Base-by-base conservation (phyloP, 2,113 vertebrate genomes). In the Stictonetta naevosa region DNA sequence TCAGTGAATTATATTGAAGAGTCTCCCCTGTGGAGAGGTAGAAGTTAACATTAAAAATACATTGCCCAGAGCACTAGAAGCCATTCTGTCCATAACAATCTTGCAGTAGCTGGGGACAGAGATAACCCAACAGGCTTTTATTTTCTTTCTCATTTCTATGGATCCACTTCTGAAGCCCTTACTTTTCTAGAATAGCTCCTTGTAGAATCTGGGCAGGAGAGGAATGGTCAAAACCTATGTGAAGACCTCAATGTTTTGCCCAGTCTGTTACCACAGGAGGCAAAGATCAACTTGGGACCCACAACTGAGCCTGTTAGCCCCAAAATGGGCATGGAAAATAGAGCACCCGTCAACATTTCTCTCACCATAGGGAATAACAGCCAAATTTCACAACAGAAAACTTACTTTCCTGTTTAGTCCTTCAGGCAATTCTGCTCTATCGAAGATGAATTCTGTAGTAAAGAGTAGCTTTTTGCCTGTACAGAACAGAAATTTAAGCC, bases 41-140 rank as follows among this genome's bases (percentile, higher is more conserved):
- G 80, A 94, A 94, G 83, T 86, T 93, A 86, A 82, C 83, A 66
- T 92, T 84, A 92, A 94, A 96, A 89, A 46, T 85, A 89, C 74
- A 91, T 89, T 80, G 92, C 91, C 88, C 91, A 76, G 74, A 83
- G 96, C 93, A 89, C 76, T 76, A 79, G 80, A 76, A 93, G 28
- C 73, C 25, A 33, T 91, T 93, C 76, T 82, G 80, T 76, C 79
- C 67, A 59, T 44, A 90, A 36, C 33, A 44, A 17, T 34, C 71
- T 64, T 63, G 50, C 55, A 73, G 73, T 34, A 74, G 71, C 58
- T 68, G 36, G 40, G 31, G 74, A 66, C 66, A 91, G 58, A 81
- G 90, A 86, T 29, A 76, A 76, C 69, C 29, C 71, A 73, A 73
- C 1, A 36, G n/a, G 11, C 58, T 62, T 92, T 89, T 76, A 63